phyloP scores from a whole-genome alignment of 2,888 invertebrate genomes.

The Dione juno region DNA sequence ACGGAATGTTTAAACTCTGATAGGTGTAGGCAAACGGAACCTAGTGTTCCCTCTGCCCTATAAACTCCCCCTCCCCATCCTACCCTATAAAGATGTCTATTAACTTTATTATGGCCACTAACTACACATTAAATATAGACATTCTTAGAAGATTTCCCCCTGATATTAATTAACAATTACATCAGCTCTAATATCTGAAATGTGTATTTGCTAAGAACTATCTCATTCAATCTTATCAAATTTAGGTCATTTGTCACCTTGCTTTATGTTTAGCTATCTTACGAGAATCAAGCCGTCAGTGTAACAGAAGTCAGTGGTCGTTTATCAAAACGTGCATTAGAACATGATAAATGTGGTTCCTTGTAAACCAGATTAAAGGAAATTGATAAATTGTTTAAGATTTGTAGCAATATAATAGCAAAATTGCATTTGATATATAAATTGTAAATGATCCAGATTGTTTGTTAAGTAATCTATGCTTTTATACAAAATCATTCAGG shows the following conservation, averaged over 20 bases:
- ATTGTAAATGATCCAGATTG: background rate
- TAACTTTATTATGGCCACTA: too few species aligned
- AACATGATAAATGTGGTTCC: conserved; percentile 20
- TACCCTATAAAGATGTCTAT: too few species aligned
- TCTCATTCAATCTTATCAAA: conserved; percentile 25
- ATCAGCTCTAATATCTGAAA: background rate
- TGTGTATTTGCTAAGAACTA: background rate
- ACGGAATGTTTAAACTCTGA: too few species aligned
- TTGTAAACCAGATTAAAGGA: conserved; percentile 11
- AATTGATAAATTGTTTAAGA: conserved; percentile 21
- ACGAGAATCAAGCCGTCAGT: conserved; percentile 2
- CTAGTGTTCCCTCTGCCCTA: too few species aligned
- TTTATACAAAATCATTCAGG: background rate
- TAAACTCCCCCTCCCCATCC: too few species aligned
- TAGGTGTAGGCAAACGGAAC: too few species aligned
- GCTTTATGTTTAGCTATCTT: conserved; percentile 5
- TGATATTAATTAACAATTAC: background rate
- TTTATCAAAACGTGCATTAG: conserved; percentile 26
- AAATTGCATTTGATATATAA: background rate
- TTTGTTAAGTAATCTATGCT: background rate
- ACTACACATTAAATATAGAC: too few species aligned
- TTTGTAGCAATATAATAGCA: background rate
- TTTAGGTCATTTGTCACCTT: conserved; percentile 23
- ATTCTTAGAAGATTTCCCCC: too few species aligned
- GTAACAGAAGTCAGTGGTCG: conserved; percentile 10